phyloP scores from a whole-genome alignment of 2,888 invertebrate genomes.

The Limnephilus lunatus region DNA sequence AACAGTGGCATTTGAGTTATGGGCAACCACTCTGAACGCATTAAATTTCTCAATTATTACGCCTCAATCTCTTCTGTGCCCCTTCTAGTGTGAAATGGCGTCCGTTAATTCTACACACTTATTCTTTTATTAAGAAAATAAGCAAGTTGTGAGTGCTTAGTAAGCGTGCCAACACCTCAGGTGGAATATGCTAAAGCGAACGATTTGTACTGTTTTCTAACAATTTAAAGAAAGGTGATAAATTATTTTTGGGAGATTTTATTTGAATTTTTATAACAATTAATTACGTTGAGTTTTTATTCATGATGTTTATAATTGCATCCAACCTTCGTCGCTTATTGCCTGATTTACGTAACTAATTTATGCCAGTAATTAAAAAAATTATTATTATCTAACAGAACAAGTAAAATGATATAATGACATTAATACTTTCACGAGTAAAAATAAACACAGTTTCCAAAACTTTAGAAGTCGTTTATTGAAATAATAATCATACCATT shows the following conservation, averaged over 20 bases:
- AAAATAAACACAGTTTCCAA: too few species aligned
- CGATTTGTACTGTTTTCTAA: slow-evolving; percentile 2
- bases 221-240: neutral
- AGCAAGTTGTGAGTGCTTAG: neutral
- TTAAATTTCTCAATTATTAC: neutral
- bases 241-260: neutral
- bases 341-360: neutral
- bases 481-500: too few species aligned
- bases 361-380: neutral
- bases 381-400: too few species aligned
- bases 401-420: too few species aligned
- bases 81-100: slow-evolving; percentile 13
- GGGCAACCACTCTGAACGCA: neutral
- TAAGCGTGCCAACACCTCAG: neutral
- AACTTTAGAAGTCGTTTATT: too few species aligned
- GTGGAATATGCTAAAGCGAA: neutral
- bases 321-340: neutral
- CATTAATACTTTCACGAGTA: too few species aligned
- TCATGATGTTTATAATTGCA: neutral
- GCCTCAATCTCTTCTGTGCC: neutral
- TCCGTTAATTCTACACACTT: neutral
- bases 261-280: neutral
- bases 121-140: slow-evolving; percentile 2
- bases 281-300: neutral
- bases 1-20: neutral